Percentiles rank a stretch among this genome's conserved stretches.
phyloP scores from a whole-genome alignment of 2,797 vertebrate genomes.

The Chaetophractus vellerosus region DNA sequence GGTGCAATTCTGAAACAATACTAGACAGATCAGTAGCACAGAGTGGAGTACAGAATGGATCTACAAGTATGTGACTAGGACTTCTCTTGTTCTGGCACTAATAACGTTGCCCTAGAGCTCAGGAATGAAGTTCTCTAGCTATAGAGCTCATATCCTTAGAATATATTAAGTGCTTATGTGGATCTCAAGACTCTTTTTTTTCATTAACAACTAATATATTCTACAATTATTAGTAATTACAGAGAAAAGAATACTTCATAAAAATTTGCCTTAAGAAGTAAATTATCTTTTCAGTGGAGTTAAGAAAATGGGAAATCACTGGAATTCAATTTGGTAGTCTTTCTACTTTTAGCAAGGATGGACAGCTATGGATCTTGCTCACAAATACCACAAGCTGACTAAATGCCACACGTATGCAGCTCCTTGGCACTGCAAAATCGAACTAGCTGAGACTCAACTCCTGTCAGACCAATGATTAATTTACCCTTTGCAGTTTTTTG shows the following conservation, averaged over 20 bases:
- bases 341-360: constrained; percentile 92
- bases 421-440: too few species aligned
- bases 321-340: constrained; percentile 93
- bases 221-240: neutral
- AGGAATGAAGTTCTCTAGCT: too few species aligned
- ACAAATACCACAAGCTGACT: constrained; percentile 90
- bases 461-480: too few species aligned
- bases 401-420: too few species aligned
- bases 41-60: neutral
- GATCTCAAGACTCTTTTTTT: neutral
- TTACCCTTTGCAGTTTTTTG: too few species aligned
- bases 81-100: neutral
- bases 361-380: constrained; percentile 91
- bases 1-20: neutral
- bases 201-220: neutral
- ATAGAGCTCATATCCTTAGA: too few species aligned
- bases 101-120: neutral
- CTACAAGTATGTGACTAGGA: neutral
- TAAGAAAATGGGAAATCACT: constrained; percentile 90
- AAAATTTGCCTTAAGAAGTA: constrained; percentile 91
- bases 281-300: constrained; percentile 89
- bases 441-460: too few species aligned
- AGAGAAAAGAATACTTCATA: constrained; percentile 77
- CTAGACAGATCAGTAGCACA: neutral
- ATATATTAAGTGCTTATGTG: too few species aligned